Conservation (phyloP, 2,797 vertebrate species). For the Liparis tanakae region DNA sequence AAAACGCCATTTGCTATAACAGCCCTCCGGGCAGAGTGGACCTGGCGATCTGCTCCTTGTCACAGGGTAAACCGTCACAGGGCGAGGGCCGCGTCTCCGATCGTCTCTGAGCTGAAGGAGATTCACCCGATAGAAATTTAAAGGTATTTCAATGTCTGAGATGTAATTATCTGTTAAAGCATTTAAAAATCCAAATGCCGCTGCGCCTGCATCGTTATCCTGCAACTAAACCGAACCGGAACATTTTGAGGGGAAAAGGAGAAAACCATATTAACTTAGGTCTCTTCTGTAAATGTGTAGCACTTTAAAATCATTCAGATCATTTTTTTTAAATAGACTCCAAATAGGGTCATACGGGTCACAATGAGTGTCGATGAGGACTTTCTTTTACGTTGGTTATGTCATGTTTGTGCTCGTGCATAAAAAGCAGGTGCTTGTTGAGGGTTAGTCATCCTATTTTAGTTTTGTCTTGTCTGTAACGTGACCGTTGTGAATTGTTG, state of each 20-base stretch:
- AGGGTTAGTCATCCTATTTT: neutral
- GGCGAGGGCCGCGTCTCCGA: slow-evolving; percentile 26
- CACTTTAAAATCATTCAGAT: neutral
- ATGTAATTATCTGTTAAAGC: neutral
- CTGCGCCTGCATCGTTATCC: neutral
- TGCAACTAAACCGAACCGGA: neutral
- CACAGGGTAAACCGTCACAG: slow-evolving; percentile 64
- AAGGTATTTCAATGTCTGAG: neutral
- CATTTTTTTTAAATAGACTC: neutral
- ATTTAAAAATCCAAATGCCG: neutral
- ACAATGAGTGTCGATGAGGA: neutral
- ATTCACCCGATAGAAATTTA: slow-evolving; percentile 6
- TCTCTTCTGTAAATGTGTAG: neutral
- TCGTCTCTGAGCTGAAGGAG: slow-evolving; percentile 12
- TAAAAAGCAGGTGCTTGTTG: neutral
- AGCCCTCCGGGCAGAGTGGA: slow-evolving; percentile 62
- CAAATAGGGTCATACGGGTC: neutral
- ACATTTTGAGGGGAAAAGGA: neutral
- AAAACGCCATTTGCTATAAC: slow-evolving; percentile 72
- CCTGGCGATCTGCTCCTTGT: slow-evolving; percentile 71
- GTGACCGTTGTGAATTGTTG: neutral
- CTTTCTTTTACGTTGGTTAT: neutral
- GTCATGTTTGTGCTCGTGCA: neutral
- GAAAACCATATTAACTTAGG: neutral
- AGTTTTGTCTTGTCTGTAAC: neutral